A percentile compares a stretch with the other conserved stretches of the same genome.
These are phyloP conservation scores for Sus cebifrons DNA, from an alignment of 2,797 vertebrate genomes.

Conservation along the genomic window DNA sequence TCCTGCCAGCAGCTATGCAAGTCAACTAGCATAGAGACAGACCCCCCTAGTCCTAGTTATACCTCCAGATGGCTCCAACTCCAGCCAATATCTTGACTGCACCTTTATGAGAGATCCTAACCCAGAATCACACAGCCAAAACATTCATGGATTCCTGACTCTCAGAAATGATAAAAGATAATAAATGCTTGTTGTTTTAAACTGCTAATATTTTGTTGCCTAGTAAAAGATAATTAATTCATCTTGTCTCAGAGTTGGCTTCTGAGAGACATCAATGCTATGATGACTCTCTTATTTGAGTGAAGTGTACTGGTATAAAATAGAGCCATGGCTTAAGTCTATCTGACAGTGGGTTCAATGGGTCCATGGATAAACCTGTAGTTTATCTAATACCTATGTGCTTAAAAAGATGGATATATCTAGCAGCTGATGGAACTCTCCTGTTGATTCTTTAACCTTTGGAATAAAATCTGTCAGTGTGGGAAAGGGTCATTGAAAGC, in stretches of 20 bases:
- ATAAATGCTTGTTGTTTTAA: constrained; percentile 14
- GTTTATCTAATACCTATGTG: neutral
- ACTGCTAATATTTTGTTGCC: neutral
- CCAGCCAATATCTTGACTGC: neutral
- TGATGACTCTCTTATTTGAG: neutral
- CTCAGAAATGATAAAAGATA: constrained; percentile 12
- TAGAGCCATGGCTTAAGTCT: neutral
- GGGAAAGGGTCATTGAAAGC: neutral
- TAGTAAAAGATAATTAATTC: neutral
- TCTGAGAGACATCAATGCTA: neutral
- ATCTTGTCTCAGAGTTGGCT: neutral
- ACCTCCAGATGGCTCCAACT: neutral
- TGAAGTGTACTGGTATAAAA: neutral
- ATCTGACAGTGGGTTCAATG: neutral
- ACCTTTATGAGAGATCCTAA: neutral
- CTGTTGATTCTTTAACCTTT: constrained; percentile 28
- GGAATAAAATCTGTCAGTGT: constrained; percentile 1
- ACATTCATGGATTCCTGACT: neutral
- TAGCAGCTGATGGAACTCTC: neutral
- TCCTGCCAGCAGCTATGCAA: neutral
- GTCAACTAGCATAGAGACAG: neutral
- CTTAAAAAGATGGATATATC: constrained; percentile 46
- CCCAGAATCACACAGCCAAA: neutral
- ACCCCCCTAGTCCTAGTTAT: neutral
- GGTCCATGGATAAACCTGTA: neutral